Conservation (phyloP, 2,888 invertebrate genomes). For the Azorinus chamasolen region DNA sequence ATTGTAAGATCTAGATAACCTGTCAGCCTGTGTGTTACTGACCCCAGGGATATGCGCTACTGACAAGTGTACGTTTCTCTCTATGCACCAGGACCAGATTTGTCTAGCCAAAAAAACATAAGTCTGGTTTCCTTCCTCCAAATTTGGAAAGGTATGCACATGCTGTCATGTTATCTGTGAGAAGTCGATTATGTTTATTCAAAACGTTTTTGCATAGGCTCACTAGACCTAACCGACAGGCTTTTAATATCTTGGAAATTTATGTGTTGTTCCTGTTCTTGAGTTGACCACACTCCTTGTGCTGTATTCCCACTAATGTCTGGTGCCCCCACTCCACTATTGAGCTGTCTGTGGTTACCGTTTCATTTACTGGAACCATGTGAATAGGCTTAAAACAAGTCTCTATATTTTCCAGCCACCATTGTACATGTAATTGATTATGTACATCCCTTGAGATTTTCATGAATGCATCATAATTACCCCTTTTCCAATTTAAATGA, state of each 20-base stretch:
- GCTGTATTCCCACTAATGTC: neutral
- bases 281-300: slow-evolving; percentile 10
- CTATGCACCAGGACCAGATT: slow-evolving; percentile 25
- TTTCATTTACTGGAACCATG: neutral
- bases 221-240: slow-evolving; percentile 20
- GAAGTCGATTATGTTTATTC: slow-evolving; percentile 19
- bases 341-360: neutral
- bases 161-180: slow-evolving; percentile 35
- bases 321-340: neutral
- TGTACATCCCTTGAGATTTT: neutral
- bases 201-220: slow-evolving; percentile 1
- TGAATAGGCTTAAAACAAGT: neutral
- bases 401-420: slow-evolving; percentile 46
- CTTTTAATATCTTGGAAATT: slow-evolving; percentile 40
- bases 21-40: slow-evolving; percentile 40
- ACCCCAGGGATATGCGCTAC: slow-evolving; percentile 47
- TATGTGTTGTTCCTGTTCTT: slow-evolving; percentile 30
- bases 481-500: too few species aligned
- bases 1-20: slow-evolving; percentile 36
- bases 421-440: slow-evolving; percentile 12
- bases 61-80: slow-evolving; percentile 17
- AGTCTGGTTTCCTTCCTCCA: slow-evolving; percentile 10
- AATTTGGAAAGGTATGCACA: slow-evolving; percentile 36
- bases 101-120: neutral
- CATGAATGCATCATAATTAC: slow-evolving; percentile 42